Evolutionary conservation across 2,797 vertebrate genomes (phyloP).

Genomic region (Fundulus diaphanus): DNA sequence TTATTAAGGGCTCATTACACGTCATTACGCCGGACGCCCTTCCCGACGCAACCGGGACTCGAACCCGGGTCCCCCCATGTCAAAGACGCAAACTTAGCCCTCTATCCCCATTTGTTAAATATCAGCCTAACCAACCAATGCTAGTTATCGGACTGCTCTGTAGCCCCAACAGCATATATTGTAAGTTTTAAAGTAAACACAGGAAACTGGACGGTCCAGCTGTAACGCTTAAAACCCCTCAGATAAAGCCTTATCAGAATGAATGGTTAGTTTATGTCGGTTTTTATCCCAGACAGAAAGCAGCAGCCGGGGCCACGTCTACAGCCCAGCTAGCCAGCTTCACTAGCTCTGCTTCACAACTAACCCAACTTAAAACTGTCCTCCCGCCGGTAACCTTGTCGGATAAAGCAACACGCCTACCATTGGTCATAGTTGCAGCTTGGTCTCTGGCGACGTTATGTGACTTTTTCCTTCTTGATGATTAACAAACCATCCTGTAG

Average conservation of each 20-base stretch:
- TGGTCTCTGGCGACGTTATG: constrained; percentile 35
- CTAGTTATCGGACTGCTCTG: constrained; percentile 28
- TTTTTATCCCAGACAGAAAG: not conserved
- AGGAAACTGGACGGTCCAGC: rapidly evolving
- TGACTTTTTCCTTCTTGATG: constrained; percentile 21
- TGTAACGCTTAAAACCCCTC: not conserved
- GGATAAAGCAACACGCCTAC: constrained; percentile 57
- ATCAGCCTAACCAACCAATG: constrained; percentile 4
- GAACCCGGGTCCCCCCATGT: no score
- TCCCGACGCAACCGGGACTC: no score
- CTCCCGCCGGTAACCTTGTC: not conserved
- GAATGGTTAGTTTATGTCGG: not conserved
- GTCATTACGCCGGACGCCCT: no score
- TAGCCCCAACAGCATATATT: not conserved
- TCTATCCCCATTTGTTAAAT: constrained; percentile 6
- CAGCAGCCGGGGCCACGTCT: constrained; percentile 73
- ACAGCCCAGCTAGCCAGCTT: constrained; percentile 63
- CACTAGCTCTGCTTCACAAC: constrained; percentile 40
- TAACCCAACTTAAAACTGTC: constrained; percentile 21
- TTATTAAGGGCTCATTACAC: no score
- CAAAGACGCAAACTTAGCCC: no score
- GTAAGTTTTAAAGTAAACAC: not conserved
- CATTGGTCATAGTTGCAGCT: constrained; percentile 82
- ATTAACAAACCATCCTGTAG: constrained; percentile 64
- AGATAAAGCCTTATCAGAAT: not conserved